These are phyloP conservation scores for Seira musarum DNA, from an alignment of 2,888 invertebrate species.

Conservation along the genomic window DNA sequence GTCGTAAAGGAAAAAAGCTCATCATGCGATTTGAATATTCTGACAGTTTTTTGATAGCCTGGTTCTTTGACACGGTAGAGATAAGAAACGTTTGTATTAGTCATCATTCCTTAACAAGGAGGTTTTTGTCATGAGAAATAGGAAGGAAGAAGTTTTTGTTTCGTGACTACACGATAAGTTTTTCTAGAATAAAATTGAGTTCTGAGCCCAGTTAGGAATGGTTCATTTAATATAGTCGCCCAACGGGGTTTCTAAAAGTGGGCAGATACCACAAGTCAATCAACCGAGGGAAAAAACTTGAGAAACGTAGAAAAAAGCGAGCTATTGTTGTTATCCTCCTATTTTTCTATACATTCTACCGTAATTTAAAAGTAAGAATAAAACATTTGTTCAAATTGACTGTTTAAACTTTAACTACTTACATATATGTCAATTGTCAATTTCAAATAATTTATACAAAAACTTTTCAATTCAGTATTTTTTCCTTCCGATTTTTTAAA, in stretches of 20 bases:
- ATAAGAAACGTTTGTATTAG: not conserved
- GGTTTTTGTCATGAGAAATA: not conserved
- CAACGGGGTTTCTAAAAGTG: slow-evolving; percentile 44
- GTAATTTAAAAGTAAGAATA: too few species aligned
- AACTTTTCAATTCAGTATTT: too few species aligned
- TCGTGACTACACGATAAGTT: slow-evolving; percentile 33
- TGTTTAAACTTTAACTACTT: too few species aligned
- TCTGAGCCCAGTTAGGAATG: not conserved
- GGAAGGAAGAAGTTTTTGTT: not conserved
- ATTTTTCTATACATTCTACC: not conserved
- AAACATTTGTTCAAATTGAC: too few species aligned
- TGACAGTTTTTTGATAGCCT: too few species aligned
- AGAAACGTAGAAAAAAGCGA: not conserved
- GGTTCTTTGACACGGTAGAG: not conserved
- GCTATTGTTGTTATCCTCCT: not conserved
- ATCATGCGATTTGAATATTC: too few species aligned
- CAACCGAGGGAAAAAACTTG: slow-evolving; percentile 15
- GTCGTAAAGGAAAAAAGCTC: too few species aligned
- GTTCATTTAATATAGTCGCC: slow-evolving; percentile 22
- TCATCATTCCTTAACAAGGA: not conserved
- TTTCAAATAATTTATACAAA: too few species aligned
- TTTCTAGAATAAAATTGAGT: not conserved
- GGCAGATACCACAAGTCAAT: slow-evolving; percentile 45
- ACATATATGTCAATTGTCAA: too few species aligned
- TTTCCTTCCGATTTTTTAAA: too few species aligned